phyloP scores from a whole-genome alignment of 2,113 vertebrate genomes.

The Salvelinus fontinalis region DNA sequence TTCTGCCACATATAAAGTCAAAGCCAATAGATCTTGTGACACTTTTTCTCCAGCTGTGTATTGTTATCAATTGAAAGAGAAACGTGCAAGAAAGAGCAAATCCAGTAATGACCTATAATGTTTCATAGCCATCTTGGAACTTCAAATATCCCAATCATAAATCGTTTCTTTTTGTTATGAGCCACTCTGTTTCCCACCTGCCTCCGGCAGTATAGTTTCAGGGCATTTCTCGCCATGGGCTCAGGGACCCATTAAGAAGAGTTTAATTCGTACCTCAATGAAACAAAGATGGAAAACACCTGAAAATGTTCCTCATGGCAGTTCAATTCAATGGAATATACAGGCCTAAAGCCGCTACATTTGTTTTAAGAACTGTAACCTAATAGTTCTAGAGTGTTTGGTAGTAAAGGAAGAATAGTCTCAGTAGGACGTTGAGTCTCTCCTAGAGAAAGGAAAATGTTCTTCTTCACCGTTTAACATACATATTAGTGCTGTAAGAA shows the following conservation, averaged over 20 bases:
- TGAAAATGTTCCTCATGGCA: slow-evolving; percentile 28
- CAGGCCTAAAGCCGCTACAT: background rate
- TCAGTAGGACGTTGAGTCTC: background rate
- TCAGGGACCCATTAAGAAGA: slow-evolving; percentile 61
- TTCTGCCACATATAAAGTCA: slow-evolving; percentile 54
- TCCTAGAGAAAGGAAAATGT: background rate
- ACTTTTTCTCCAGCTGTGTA: slow-evolving; percentile 57
- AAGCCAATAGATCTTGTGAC: slow-evolving; percentile 27
- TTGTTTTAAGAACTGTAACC: background rate
- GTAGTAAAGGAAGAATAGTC: background rate
- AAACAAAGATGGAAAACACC: slow-evolving; percentile 61
- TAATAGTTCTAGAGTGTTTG: background rate
- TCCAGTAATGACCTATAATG: slow-evolving; percentile 57
- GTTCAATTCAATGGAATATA: slow-evolving; percentile 33
- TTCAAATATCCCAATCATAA: slow-evolving; percentile 63
- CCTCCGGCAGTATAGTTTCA: slow-evolving; percentile 42
- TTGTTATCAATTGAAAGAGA: slow-evolving; percentile 62
- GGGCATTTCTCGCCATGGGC: slow-evolving; percentile 67
- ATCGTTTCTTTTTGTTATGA: slow-evolving; percentile 69
- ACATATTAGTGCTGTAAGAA: no score
- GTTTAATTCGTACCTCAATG: slow-evolving; percentile 50
- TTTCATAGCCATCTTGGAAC: slow-evolving; percentile 65
- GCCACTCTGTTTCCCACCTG: slow-evolving; percentile 56
- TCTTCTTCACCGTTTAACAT: background rate
- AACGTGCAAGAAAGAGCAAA: slow-evolving; percentile 55